A percentile compares a stretch with the other conserved stretches of the same genome.
These are phyloP conservation scores for Chrysotoxum bicinctum DNA, from an alignment of 2,888 invertebrate genomes.

Conservation along the genomic window DNA sequence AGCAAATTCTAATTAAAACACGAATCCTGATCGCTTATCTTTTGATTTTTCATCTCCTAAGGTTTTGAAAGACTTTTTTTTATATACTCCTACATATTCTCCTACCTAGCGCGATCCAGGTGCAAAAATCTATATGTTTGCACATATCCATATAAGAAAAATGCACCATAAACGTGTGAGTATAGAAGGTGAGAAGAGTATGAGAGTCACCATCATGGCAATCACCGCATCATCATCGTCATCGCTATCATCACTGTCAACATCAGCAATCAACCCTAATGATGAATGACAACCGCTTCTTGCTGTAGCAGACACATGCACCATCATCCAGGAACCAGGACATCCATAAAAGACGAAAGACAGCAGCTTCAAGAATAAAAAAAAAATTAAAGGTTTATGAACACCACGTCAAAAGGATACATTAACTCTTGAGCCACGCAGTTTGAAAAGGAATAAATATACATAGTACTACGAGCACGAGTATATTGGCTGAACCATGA, in stretches of 20 bases:
- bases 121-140: slow-evolving; percentile 39
- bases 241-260: slow-evolving; percentile 70
- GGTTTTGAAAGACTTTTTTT: slow-evolving; percentile 29
- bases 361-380: not conserved
- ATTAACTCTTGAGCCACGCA: slow-evolving; percentile 38
- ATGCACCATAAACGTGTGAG: slow-evolving; percentile 17
- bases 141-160: not conserved
- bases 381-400: not conserved
- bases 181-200: not conserved
- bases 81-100: not conserved
- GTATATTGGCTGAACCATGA: not conserved
- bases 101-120: slow-evolving; percentile 14
- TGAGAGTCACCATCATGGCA: slow-evolving; percentile 59
- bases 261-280: slow-evolving; percentile 69
- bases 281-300: slow-evolving; percentile 65
- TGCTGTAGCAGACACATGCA: not conserved
- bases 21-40: slow-evolving; percentile 71
- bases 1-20: slow-evolving; percentile 70
- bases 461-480: not conserved
- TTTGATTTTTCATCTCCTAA: slow-evolving; percentile 56
- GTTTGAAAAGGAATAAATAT: not conserved
- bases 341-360: not conserved
- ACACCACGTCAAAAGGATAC: slow-evolving; percentile 49
- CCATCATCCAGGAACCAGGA: not conserved
- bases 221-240: slow-evolving; percentile 70